Conservation (phyloP, 2,113 vertebrate genomes). For the Fulmarus glacialis region DNA sequence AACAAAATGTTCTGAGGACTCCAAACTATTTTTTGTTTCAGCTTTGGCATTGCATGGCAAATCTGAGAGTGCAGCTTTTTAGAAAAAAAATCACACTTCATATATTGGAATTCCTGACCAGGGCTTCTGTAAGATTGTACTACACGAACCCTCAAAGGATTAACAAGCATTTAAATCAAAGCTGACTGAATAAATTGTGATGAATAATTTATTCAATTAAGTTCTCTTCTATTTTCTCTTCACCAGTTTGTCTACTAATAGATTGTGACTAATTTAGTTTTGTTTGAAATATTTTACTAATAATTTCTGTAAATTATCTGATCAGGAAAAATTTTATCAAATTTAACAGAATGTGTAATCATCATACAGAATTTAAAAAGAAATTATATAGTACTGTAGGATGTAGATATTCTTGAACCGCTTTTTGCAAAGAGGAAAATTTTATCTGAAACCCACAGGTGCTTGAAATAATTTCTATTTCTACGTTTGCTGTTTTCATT, state of each 20-base stretch:
- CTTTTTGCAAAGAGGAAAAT: background rate
- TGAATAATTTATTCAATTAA: conserved; percentile 57
- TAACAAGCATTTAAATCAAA: conserved; percentile 47
- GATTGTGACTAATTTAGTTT: conserved; percentile 7
- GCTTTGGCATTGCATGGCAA: background rate
- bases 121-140: background rate
- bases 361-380: background rate
- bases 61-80: background rate
- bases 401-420: background rate
- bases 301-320: background rate
- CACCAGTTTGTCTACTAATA: conserved; percentile 1
- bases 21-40: background rate
- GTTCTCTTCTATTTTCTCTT: conserved; percentile 21
- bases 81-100: background rate
- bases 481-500: background rate
- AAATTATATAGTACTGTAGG: background rate
- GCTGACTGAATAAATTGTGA: conserved; percentile 1
- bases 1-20: background rate
- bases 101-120: conserved; percentile 9
- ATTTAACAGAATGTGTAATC: background rate
- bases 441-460: background rate
- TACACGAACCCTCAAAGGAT: conserved; percentile 16
- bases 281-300: conserved; percentile 30
- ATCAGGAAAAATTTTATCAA: background rate
- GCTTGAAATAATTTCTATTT: conserved; percentile 17